Evolutionary conservation across 2,797 vertebrate genomes (phyloP).

Genomic region (Coluber constrictor): DNA sequence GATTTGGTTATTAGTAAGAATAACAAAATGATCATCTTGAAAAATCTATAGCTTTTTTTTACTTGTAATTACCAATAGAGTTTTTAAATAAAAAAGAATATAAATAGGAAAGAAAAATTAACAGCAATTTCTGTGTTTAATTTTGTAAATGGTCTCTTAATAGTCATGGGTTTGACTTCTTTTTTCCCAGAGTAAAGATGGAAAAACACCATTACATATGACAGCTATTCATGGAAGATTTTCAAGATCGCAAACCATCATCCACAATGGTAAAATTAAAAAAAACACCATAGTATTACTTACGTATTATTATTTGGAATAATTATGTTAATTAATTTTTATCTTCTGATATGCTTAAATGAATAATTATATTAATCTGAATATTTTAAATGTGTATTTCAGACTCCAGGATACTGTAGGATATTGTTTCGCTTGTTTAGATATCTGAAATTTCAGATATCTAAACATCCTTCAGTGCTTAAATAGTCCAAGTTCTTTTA

Average conservation of each 20-base stretch:
- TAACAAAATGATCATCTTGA: background rate
- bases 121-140: background rate
- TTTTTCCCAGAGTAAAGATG: slow-evolving; percentile 90
- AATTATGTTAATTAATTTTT: background rate
- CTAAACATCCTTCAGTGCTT: background rate
- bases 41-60: background rate
- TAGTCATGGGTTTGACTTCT: slow-evolving; percentile 26
- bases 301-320: background rate
- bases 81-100: background rate
- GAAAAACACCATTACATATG: slow-evolving; percentile 98
- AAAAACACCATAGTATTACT: background rate
- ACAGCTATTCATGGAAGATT: slow-evolving; percentile 98
- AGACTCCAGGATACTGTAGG: background rate
- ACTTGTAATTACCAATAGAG: background rate
- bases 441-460: background rate
- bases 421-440: background rate
- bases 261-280: slow-evolving; percentile 89
- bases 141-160: background rate
- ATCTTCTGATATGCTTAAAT: background rate
- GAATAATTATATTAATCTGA: background rate
- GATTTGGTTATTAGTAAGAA: slow-evolving; percentile 22
- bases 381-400: background rate
- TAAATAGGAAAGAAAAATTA: background rate
- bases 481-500: background rate
- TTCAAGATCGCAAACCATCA: slow-evolving; percentile 96